Evolutionary conservation across 2,888 invertebrate species (phyloP), one percentile per base, ranked within the genome.

Genomic region (Drosophila cracens): DNA sequence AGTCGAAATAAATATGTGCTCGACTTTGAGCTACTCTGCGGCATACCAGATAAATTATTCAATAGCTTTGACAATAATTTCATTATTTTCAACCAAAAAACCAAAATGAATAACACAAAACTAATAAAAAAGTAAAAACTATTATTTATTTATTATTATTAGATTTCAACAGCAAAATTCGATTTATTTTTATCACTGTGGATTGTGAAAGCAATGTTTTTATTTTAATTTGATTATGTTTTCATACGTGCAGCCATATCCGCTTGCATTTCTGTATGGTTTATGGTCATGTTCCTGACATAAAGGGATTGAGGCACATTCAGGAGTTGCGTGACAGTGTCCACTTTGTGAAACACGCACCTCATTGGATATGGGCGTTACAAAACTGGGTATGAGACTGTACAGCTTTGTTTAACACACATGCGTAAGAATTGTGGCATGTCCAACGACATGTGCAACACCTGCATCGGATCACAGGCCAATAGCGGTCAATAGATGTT

Each of bases 211-310:
- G 34, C 38, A 34, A 49, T 34, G 34, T 52, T 52, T 57, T 59
- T 38, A 48, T 33, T 70, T 36, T 11, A 46, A 72, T 62, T 38
- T 34, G 51, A 56, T 52, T 71, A 51, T 71, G 72, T 52, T 57
- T 57, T 48, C 38, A 36, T 43, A 71, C 36, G 57, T 71, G 57
- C 70, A 62, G 57, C 62, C 21, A 71, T 72, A 48, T 72, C 63
- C 72, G 72, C 21, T 38, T 51, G 57, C 72, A 72, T 10, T 48
- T 27, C 5, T n/a, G 36, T 25, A 21, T 29, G 36, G 60, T 5
- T 51, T 61, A 27, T n/a, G 72, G 54, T 36, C 56, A 51, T 51
- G 56, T 51, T 46, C 18, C 27, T 38, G 56, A 38, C 57, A 57
- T 11, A 11, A 38, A 70, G 43, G 21, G 59, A 36, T 48, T 46